Base-by-base conservation (phyloP, 2,797 vertebrate species). In the Anguilla anguilla region DNA sequence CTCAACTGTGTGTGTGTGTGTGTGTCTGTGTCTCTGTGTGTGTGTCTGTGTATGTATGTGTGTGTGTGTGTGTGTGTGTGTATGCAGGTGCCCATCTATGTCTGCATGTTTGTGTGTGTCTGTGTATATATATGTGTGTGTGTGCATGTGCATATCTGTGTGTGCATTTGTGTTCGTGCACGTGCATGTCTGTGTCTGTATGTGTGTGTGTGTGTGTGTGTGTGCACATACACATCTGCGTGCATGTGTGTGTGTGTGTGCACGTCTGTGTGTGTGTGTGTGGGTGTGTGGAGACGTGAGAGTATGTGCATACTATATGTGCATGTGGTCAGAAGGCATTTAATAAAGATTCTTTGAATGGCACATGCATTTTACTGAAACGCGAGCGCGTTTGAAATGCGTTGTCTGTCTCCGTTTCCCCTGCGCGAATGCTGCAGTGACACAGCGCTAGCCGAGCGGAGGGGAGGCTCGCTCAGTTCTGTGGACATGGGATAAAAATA, bases 121-220 rank as follows among this genome's bases (percentile, higher is more conserved):
- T 85, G 61, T 83, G 0, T 0, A 19, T 61, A 13, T 61, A 0
- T 61, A 3, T 17, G 59, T 61, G 59, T 61, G 59, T 61, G 13
- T 61, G 57, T 51, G 31, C 25, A 22, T 35, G 31, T n/a, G n/a
- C n/a, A n/a, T n/a, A n/a, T n/a, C n/a, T 11, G 31, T 77, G n/a
- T 17, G 9, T n/a, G n/a, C n/a, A n/a, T n/a, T n/a, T 10, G 5
- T 6, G 6, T 77, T n/a, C n/a, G 13, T 17, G 57, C 57, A 19
- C 57, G 13, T 19, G 19, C 13, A 11, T 59, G 57, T 17, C 9
- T 2, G 13, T 49, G 49, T 49, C 49, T 49, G 49, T 6, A 6
- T 49, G 49, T 19, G 13, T 19, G 19, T 15, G 22, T n/a, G n/a
- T 86, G 86, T 59, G 61, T 90, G 91, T 90, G 90, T 86, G 88